These are phyloP conservation scores for Cataglyphis rosenhaueri DNA, from an alignment of 2,888 invertebrate species.

Conservation along the genomic window DNA sequence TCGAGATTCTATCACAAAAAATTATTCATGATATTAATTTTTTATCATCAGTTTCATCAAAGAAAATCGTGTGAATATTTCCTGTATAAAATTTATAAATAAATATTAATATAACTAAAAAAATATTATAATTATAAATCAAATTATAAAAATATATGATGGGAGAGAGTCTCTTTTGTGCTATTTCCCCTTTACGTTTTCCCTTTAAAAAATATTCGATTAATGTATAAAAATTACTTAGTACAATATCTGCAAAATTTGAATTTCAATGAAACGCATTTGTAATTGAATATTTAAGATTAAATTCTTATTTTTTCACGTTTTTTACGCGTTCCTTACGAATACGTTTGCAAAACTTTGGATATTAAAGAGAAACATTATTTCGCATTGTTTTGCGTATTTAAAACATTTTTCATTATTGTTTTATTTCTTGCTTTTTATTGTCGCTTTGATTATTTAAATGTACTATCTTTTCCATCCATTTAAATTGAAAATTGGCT, in stretches of 20 bases:
- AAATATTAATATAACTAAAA: neutral
- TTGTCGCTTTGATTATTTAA: neutral
- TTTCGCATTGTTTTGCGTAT: neutral
- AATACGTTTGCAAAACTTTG: neutral
- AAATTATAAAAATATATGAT: neutral
- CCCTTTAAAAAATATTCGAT: neutral
- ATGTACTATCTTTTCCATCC: neutral
- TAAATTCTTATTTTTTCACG: neutral
- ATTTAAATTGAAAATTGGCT: slow-evolving; percentile 26
- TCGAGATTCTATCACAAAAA: neutral
- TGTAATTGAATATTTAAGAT: neutral
- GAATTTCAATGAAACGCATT: slow-evolving; percentile 4
- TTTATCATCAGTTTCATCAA: neutral
- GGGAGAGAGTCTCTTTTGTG: neutral
- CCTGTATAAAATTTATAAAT: neutral
- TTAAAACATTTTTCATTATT: neutral
- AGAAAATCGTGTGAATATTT: neutral
- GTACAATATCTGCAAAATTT: slow-evolving; percentile 7
- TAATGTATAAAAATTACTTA: neutral
- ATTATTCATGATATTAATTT: neutral
- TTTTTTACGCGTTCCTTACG: neutral
- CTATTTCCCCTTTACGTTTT: neutral
- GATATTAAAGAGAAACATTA: neutral
- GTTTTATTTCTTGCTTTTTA: neutral
- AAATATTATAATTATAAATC: neutral